Percentiles rank a stretch among this genome's conserved stretches.
Evolutionary conservation across 2,113 vertebrate species (phyloP).

Genomic region (Thamnaconus septentrionalis): DNA sequence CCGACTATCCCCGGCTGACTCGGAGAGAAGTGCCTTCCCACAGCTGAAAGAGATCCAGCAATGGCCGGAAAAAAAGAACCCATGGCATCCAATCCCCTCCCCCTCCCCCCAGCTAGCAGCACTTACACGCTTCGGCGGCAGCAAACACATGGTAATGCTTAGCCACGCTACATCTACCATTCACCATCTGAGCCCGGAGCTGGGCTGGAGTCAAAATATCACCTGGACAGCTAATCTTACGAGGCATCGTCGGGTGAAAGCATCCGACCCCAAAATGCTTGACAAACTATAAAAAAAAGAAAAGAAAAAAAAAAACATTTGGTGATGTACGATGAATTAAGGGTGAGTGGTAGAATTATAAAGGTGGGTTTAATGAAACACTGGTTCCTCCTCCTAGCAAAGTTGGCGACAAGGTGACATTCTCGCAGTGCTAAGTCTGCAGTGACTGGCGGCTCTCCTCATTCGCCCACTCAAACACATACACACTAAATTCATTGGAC

Average conservation of each 20-base stretch:
- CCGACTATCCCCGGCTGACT: constrained; percentile 61
- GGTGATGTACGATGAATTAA: too few relatives aligned
- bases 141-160: constrained; percentile 71
- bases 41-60: constrained; percentile 50
- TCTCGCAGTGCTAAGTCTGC: constrained; percentile 51
- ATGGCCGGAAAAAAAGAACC: constrained; percentile 23
- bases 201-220: constrained; percentile 59
- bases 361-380: constrained; percentile 10
- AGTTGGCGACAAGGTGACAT: constrained; percentile 59
- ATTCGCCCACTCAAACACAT: constrained; percentile 12
- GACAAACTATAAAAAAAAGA: too few relatives aligned
- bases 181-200: constrained; percentile 54
- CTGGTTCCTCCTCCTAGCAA: constrained; percentile 13
- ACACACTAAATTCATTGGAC: constrained; percentile 21
- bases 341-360: background rate
- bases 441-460: constrained; percentile 35
- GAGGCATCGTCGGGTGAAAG: constrained; percentile 9
- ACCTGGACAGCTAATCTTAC: constrained; percentile 53
- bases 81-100: background rate
- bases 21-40: constrained; percentile 54
- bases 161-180: constrained; percentile 65
- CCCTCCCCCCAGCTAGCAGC: constrained; percentile 25
- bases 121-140: constrained; percentile 64
- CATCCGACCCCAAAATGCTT: too few relatives aligned
- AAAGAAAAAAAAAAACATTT: too few relatives aligned